Evolutionary conservation across 2,888 invertebrate species (phyloP).

Genomic region (Chaetogeoica ovagalla): DNA sequence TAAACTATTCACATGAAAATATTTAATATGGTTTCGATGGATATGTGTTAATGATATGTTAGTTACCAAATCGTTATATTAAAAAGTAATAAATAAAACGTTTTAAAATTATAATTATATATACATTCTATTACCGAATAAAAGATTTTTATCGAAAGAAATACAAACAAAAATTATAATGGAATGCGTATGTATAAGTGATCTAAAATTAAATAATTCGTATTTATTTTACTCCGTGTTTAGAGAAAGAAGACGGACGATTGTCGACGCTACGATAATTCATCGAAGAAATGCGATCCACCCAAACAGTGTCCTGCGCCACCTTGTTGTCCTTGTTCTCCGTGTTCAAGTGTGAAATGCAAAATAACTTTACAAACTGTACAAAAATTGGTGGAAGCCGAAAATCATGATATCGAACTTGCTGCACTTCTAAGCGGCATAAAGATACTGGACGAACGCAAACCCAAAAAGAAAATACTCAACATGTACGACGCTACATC

Average conservation of each 20-base stretch:
- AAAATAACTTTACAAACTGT: constrained; percentile 36
- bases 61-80: not conserved
- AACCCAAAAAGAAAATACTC: constrained; percentile 35
- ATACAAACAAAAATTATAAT: not conserved
- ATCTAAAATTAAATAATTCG: not conserved
- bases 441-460: constrained; percentile 29
- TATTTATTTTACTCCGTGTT: not conserved
- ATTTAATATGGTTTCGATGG: not conserved
- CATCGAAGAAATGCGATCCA: not conserved
- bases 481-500: constrained; percentile 28
- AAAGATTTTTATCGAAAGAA: not conserved
- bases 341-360: constrained; percentile 34
- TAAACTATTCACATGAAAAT: no score
- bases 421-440: constrained; percentile 20
- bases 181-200: not conserved
- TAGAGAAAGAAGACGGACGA: constrained; percentile 1
- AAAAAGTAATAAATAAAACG: not conserved
- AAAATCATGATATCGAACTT: constrained; percentile 44
- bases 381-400: constrained; percentile 33
- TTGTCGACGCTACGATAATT: not conserved
- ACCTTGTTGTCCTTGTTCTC: constrained; percentile 29
- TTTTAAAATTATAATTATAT: not conserved
- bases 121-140: not conserved
- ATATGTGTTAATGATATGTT: not conserved
- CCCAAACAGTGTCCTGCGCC: not conserved